Conservation (phyloP, 1,140 invertebrate genomes). For the Wiebesia pumilae region DNA sequence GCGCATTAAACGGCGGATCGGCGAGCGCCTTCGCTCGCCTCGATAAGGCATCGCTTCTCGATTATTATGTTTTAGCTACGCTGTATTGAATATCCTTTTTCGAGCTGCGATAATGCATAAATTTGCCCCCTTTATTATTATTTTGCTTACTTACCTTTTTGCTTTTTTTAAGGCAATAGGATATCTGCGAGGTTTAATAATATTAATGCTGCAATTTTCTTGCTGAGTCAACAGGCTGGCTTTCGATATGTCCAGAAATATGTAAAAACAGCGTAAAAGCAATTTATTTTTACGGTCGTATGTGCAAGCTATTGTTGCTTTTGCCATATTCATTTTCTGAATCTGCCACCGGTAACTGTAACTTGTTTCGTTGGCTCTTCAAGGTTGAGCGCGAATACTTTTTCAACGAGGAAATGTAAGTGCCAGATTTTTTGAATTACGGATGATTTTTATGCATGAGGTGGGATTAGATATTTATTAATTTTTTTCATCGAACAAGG, state of each 20-base stretch:
- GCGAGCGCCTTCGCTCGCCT: not conserved
- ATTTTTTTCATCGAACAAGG: not conserved
- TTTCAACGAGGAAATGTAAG: not conserved
- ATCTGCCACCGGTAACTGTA: not conserved
- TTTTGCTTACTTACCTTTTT: not conserved
- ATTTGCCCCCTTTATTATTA: not conserved
- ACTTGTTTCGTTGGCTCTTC: not conserved
- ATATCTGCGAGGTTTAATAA: slow-evolving; percentile 3
- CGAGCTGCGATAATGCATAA: slow-evolving; percentile 9
- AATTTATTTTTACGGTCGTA: not conserved
- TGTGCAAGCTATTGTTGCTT: not conserved
- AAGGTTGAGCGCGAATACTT: not conserved
- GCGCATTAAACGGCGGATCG: slow-evolving; percentile 5
- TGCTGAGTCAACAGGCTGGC: not conserved
- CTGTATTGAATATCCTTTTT: slow-evolving; percentile 23
- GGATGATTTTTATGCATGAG: not conserved
- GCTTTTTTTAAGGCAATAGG: not conserved
- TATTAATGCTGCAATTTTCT: not conserved
- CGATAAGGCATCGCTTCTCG: slow-evolving; percentile 17
- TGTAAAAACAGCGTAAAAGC: not conserved
- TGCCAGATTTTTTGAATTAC: not conserved
- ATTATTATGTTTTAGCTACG: slow-evolving; percentile 34
- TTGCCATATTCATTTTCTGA: not conserved
- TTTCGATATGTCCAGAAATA: not conserved
- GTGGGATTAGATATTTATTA: slow-evolving; percentile 29